Evolutionary conservation across 92 coral and sea anemone genomes (phyloP).

Genomic region (Epizoanthus rinbou): DNA sequence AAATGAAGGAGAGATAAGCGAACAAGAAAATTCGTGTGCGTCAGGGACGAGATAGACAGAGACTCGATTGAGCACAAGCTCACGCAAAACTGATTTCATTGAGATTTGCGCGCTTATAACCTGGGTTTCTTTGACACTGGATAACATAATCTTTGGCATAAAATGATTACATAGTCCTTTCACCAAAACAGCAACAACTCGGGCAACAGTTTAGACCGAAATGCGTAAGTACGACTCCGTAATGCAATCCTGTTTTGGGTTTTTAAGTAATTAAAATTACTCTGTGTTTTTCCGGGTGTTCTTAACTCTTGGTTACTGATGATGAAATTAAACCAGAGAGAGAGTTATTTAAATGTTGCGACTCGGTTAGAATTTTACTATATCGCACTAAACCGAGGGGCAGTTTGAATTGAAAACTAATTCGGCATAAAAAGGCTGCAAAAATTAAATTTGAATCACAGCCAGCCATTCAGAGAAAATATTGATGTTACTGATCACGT

Average conservation of each 20-base stretch:
- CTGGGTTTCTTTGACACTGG: background rate
- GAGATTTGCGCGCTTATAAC: too few species aligned
- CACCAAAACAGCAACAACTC: background rate
- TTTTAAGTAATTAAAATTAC: background rate
- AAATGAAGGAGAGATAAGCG: background rate
- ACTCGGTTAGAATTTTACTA: too few species aligned
- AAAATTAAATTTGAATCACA: too few species aligned
- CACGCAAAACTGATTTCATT: background rate
- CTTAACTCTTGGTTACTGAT: background rate
- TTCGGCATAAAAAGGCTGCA: too few species aligned
- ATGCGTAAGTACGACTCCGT: conserved; percentile 24
- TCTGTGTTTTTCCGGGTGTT: too few species aligned
- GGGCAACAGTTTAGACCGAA: too few species aligned
- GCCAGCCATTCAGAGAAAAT: too few species aligned
- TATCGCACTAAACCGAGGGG: too few species aligned
- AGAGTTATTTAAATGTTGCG: too few species aligned
- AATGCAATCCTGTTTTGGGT: background rate
- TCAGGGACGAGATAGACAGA: background rate
- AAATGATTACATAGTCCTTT: background rate
- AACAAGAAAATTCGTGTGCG: conserved; percentile 42
- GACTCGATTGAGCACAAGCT: background rate
- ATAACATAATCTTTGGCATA: background rate
- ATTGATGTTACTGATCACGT: too few species aligned
- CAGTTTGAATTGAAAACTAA: too few species aligned
- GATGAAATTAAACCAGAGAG: too few species aligned